Percentiles rank a stretch among this genome's conserved stretches.
phyloP scores from a whole-genome alignment of 2,888 invertebrate genomes.

The Stenodema calcarata region DNA sequence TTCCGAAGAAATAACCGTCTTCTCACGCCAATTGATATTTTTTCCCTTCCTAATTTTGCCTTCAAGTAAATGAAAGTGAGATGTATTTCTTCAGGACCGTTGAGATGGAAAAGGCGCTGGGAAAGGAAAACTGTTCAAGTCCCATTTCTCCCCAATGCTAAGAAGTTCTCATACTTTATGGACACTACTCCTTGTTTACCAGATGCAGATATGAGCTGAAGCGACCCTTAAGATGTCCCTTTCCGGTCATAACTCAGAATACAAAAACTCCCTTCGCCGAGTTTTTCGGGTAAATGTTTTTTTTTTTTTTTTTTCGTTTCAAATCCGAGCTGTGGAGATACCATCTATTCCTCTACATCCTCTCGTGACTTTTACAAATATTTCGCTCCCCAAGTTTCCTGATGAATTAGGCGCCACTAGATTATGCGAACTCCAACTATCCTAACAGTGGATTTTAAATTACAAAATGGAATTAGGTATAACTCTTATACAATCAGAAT shows the following conservation, averaged over 20 bases:
- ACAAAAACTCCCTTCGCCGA: neutral
- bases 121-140: neutral
- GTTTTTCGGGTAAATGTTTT: neutral
- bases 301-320: neutral
- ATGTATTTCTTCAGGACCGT: conserved; percentile 1
- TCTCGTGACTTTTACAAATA: neutral
- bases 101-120: neutral
- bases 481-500: too few relatives aligned
- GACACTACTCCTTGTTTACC: conserved; percentile 38
- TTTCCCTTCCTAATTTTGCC: neutral
- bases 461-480: too few relatives aligned
- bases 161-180: conserved; percentile 24
- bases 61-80: conserved; percentile 32
- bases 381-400: neutral
- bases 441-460: too few relatives aligned
- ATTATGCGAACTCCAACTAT: too few relatives aligned
- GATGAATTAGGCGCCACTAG: neutral
- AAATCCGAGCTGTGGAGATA: neutral
- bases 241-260: conserved; percentile 39
- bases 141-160: neutral
- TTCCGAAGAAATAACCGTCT: neutral
- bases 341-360: neutral
- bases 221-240: conserved; percentile 34
- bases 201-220: conserved; percentile 35
- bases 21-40: neutral